Evolutionary conservation across 2,888 invertebrate species (phyloP).

Genomic region (Fragum whitleyi): DNA sequence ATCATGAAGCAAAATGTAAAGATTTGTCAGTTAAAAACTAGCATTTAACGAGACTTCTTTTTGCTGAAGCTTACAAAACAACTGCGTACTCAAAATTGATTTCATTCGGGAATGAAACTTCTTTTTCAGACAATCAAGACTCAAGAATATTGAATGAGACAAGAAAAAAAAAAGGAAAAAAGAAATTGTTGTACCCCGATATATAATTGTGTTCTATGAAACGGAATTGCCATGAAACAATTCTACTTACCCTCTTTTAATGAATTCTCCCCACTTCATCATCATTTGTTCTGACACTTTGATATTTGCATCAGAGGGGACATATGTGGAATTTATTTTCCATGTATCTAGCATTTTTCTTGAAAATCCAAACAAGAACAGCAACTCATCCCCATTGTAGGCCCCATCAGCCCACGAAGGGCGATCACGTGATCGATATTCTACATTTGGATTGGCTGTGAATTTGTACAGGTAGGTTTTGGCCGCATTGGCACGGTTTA

Average conservation of each 20-base stretch:
- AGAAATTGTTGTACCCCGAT: too few species aligned
- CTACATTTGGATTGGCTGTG: neutral
- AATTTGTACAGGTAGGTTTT: conserved; percentile 16
- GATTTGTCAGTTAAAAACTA: too few species aligned
- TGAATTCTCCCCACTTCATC: conserved; percentile 20
- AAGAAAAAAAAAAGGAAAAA: too few species aligned
- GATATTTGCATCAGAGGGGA: neutral
- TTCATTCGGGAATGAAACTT: too few species aligned
- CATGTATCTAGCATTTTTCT: neutral
- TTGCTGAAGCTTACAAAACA: too few species aligned
- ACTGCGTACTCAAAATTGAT: too few species aligned
- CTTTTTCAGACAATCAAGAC: too few species aligned
- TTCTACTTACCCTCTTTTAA: conserved; percentile 1
- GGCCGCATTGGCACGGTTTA: neutral
- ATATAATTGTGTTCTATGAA: too few species aligned
- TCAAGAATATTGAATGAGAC: too few species aligned
- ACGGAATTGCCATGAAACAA: too few species aligned
- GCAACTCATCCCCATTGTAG: neutral
- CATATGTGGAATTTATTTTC: neutral
- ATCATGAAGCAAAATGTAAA: too few species aligned
- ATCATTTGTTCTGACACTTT: conserved; percentile 6
- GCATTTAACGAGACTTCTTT: too few species aligned
- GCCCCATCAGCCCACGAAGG: conserved; percentile 3
- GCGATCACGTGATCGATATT: neutral
- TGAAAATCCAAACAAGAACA: conserved; percentile 18